These are phyloP conservation scores for Dryobotodes eremita DNA, from an alignment of 2,888 invertebrate genomes.

Conservation along the genomic window DNA sequence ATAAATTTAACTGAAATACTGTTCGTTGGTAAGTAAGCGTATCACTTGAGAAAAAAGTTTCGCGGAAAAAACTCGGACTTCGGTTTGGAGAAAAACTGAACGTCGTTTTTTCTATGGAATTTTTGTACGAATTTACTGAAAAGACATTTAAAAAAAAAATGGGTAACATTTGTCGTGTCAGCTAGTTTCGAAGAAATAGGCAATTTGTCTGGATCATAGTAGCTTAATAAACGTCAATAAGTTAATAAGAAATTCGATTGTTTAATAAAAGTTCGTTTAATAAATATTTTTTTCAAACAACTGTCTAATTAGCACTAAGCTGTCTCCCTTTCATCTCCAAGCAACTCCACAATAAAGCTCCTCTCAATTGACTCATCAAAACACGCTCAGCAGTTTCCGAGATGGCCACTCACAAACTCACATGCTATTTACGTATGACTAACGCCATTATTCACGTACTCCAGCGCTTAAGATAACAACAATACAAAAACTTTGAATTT, in stretches of 20 bases:
- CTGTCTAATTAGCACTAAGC: conserved; percentile 21
- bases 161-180: not conserved
- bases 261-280: not conserved
- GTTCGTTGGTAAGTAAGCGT: too few relatives aligned
- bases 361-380: conserved; percentile 62
- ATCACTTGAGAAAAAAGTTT: too few relatives aligned
- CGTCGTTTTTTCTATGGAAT: not conserved
- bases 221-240: not conserved
- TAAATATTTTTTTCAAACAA: not conserved
- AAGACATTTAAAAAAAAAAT: too few relatives aligned
- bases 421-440: conserved; percentile 53
- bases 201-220: not conserved
- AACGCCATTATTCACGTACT: conserved; percentile 58
- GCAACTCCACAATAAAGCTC: conserved; percentile 29
- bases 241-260: not conserved
- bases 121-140: not conserved
- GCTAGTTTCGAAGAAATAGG: not conserved
- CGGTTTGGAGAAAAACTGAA: not conserved
- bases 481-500: conserved; percentile 70
- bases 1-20: too few relatives aligned
- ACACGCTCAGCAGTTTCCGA: conserved; percentile 34
- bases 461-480: conserved; percentile 62
- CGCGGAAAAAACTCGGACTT: too few relatives aligned
- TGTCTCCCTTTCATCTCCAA: conserved; percentile 26
- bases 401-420: conserved; percentile 49